Conservation (phyloP, 2,797 vertebrate species). For the Chaetophractus vellerosus region DNA sequence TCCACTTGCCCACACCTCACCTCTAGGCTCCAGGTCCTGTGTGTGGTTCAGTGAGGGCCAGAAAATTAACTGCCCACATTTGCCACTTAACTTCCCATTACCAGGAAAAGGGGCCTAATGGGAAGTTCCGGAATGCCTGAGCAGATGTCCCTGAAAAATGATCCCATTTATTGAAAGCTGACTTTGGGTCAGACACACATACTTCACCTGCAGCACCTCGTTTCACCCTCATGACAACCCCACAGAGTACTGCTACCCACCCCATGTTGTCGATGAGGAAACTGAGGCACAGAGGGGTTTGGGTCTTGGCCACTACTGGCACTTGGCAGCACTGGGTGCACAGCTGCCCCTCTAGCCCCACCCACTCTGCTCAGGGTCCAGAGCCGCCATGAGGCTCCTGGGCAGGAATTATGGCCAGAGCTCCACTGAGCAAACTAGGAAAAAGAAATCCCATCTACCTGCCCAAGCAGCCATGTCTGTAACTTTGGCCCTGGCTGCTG, state of each 20-base stretch:
- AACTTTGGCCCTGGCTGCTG: accelerated
- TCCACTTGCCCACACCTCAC: not conserved
- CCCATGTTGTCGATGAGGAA: too few species aligned
- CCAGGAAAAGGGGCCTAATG: not conserved
- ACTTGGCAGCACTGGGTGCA: accelerated
- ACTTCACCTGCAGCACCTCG: accelerated
- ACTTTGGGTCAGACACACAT: not conserved
- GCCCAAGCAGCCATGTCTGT: accelerated
- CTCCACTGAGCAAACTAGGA: not conserved
- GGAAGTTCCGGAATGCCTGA: constrained; percentile 4
- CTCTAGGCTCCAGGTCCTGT: not conserved
- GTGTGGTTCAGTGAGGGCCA: not conserved
- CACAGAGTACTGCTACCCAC: accelerated
- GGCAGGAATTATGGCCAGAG: accelerated
- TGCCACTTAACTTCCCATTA: not conserved
- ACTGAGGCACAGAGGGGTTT: not conserved
- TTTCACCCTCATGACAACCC: not conserved
- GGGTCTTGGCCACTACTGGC: not conserved
- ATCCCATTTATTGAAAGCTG: not conserved
- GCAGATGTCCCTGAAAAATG: not conserved
- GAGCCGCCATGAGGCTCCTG: not conserved
- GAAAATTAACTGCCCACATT: not conserved
- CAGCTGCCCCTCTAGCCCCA: not conserved
- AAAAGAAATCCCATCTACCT: not conserved
- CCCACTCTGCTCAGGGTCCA: too few species aligned